These are phyloP conservation scores for Xanthorhoe spadicearia DNA, from an alignment of 2,888 invertebrate species.

Conservation along the genomic window DNA sequence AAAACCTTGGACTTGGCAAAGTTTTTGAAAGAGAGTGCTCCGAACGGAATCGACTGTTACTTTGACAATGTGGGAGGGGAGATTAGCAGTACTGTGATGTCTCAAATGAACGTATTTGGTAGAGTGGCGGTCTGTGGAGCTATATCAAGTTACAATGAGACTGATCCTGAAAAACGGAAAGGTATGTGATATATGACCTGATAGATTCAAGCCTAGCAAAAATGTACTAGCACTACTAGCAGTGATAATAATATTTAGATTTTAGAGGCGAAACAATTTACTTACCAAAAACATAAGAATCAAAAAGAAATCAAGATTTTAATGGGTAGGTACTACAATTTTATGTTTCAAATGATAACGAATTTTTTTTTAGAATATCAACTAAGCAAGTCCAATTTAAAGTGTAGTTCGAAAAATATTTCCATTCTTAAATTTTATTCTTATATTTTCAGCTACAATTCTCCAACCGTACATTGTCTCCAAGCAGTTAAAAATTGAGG, in stretches of 20 bases:
- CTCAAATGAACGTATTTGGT: slow-evolving; percentile 86
- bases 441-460: slow-evolving; percentile 60
- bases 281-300: no score
- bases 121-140: slow-evolving; percentile 87
- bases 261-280: no score
- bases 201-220: neutral
- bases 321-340: no score
- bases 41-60: slow-evolving; percentile 90
- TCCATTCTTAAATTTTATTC: slow-evolving; percentile 15
- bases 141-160: slow-evolving; percentile 86
- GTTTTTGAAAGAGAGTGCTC: slow-evolving; percentile 86
- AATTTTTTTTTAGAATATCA: no score
- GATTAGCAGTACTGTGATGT: slow-evolving; percentile 84
- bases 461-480: slow-evolving; percentile 82
- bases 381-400: no score
- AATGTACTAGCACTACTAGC: neutral
- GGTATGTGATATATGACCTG: slow-evolving; percentile 49
- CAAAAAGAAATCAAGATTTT: no score
- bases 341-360: no score
- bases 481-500: slow-evolving; percentile 87
- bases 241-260: no score
- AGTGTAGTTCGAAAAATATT: neutral
- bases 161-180: slow-evolving; percentile 74
- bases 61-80: slow-evolving; percentile 92
- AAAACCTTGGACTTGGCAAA: slow-evolving; percentile 84